These are phyloP conservation scores for Danaus chrysippus DNA, from an alignment of 2,888 invertebrate genomes.

Conservation along the genomic window DNA sequence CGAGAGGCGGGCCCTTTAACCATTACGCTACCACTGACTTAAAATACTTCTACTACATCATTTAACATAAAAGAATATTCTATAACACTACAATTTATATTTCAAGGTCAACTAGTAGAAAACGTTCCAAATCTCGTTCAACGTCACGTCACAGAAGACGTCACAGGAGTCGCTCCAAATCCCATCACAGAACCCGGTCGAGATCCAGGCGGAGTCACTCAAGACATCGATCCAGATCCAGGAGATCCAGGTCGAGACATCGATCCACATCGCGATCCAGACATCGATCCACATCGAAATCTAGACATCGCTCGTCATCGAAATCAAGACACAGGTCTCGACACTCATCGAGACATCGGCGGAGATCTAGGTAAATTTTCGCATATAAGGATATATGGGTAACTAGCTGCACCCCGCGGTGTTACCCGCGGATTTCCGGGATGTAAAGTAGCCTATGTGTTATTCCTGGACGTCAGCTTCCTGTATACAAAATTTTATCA, in stretches of 20 bases:
- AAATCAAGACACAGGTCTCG: constrained; percentile 46
- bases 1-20: too few relatives aligned
- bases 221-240: constrained; percentile 43
- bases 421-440: too few relatives aligned
- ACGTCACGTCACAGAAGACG: constrained; percentile 41
- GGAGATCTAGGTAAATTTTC: constrained; percentile 54
- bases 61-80: too few relatives aligned
- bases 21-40: too few relatives aligned
- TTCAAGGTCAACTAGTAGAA: constrained; percentile 52
- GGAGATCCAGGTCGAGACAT: constrained; percentile 39
- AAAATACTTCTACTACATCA: too few relatives aligned
- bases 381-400: too few relatives aligned
- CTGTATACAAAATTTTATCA: too few relatives aligned
- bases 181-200: constrained; percentile 48
- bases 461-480: too few relatives aligned
- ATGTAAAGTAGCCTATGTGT: too few relatives aligned
- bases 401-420: too few relatives aligned
- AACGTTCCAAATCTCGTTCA: constrained; percentile 49
- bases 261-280: constrained; percentile 42
- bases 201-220: constrained; percentile 49
- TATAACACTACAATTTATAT: constrained; percentile 6
- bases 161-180: constrained; percentile 49
- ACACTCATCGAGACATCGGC: constrained; percentile 56
- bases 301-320: constrained; percentile 39
- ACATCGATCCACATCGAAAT: constrained; percentile 41